Evolutionary conservation across 2,797 vertebrate genomes (phyloP).

Genomic region (Chiroxiphia lanceolata): DNA sequence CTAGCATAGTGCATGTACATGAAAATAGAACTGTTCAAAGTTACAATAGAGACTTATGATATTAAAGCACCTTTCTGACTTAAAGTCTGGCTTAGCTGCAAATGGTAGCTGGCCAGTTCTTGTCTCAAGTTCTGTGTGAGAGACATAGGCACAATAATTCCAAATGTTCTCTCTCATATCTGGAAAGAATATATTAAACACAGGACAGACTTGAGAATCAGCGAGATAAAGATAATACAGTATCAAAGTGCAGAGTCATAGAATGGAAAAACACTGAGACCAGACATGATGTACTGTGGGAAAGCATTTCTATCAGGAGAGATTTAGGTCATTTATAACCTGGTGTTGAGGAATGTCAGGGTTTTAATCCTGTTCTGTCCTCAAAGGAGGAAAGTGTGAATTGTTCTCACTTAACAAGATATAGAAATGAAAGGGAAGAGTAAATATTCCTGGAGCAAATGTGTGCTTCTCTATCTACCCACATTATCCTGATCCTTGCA

Average conservation of each 20-base stretch:
- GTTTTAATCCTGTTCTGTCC: not conserved
- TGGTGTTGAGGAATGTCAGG: not conserved
- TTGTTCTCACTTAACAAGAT: not conserved
- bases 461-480: not conserved
- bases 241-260: not conserved
- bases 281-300: not conserved
- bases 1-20: not conserved
- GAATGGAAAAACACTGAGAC: constrained; percentile 45
- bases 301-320: not conserved
- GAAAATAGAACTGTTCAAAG: not conserved
- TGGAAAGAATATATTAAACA: not conserved
- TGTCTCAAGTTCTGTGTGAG: not conserved
- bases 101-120: not conserved
- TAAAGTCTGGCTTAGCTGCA: not conserved
- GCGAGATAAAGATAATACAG: not conserved
- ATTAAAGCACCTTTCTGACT: not conserved
- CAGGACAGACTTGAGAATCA: not conserved
- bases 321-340: not conserved
- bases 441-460: not conserved
- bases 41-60: not conserved
- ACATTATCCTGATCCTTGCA: not conserved
- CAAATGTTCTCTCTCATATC: not conserved
- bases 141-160: not conserved
- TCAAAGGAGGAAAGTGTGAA: not conserved
- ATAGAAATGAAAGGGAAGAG: not conserved